A percentile compares a stretch with the other conserved stretches of the same genome.
Conservation (phyloP, 2,888 invertebrate genomes). For the Neoascia interrupta region DNA sequence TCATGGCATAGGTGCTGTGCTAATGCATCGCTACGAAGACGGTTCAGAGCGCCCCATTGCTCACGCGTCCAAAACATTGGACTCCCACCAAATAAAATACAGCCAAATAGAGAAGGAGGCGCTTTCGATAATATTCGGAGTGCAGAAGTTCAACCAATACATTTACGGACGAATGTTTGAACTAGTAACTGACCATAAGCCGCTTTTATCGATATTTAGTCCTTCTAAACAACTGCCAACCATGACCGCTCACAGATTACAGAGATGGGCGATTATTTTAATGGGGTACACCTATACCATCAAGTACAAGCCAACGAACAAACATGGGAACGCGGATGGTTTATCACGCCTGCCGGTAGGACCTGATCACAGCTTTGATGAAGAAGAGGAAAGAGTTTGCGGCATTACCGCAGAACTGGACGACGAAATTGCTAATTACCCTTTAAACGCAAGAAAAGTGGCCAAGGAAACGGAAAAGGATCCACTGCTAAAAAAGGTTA, state of each 20-base stretch:
- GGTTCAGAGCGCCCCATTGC: slow-evolving; percentile 40
- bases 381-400: slow-evolving; percentile 12
- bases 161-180: too few species aligned
- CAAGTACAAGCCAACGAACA: slow-evolving; percentile 21
- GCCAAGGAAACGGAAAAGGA: slow-evolving; percentile 16
- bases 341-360: slow-evolving; percentile 24
- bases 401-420: slow-evolving; percentile 12
- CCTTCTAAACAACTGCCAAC: slow-evolving; percentile 17
- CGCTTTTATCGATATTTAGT: slow-evolving; percentile 63
- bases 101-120: slow-evolving; percentile 44
- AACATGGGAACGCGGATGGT: slow-evolving; percentile 37
- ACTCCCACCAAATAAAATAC: slow-evolving; percentile 21
- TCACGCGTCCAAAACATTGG: slow-evolving; percentile 26
- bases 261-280: slow-evolving; percentile 35
- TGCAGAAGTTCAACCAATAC: too few species aligned
- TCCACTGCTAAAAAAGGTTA: not conserved
- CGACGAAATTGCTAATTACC: slow-evolving; percentile 8
- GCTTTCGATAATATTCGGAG: slow-evolving; percentile 37
- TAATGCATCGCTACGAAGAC: slow-evolving; percentile 35
- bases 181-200: slow-evolving; percentile 35
- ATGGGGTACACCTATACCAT: slow-evolving; percentile 32
- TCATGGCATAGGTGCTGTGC: slow-evolving; percentile 53
- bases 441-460: slow-evolving; percentile 15
- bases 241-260: slow-evolving; percentile 1
- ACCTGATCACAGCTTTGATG: slow-evolving; percentile 12